Evolutionary conservation across 53 echinoderm and acorn worm species (phyloP), one percentile per base, ranked within the genome.

Genomic region (Patiria pectinifera): DNA sequence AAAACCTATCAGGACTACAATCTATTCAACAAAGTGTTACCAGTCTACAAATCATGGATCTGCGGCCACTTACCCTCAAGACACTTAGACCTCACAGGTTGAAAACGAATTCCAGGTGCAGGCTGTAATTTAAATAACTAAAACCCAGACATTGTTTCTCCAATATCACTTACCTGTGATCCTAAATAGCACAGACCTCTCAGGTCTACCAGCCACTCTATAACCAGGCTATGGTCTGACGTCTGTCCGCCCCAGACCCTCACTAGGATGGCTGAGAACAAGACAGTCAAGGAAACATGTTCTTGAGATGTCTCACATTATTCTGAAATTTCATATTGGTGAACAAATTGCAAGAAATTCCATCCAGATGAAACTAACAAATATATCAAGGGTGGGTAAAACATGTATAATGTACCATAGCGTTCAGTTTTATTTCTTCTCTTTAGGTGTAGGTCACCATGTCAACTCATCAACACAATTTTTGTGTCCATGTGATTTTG

Each of bases 141-240:
- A 14, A 70, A 35, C 0, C 35, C 35, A 1, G 35, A 35, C 35
- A 35, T 35, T 35, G 35, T 35, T 35, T 35, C 35, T 35, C 35
- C 21, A 70, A 18, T 23, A 74, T 23, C 24, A 92, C 95, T 82
- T 46, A 98, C 98, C 94, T 97, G 93, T n/a, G 93, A 94, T 19
- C 95, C 95, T 44, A 98, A 75, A 88, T 97, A 95, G 21, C 93
- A 93, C 45, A 98, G 94, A 2, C 96, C 98, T 46, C 94, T 91
- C 1, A 98, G 95, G 72, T 94, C 93, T 0, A 98, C 95, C 66
- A 94, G 94, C 98, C 96, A 98, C 59, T 95, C 96, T 11, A 98
- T 92, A 69, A 96, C 91, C 46, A 96, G 91, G 49, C 89, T 96
- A 82, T 82, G 85, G 4, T 95, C 94, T 23, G 81, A 85, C n/a